Base-by-base conservation (phyloP, 2,888 invertebrate genomes). In the Rhamphomyia laevipes region DNA sequence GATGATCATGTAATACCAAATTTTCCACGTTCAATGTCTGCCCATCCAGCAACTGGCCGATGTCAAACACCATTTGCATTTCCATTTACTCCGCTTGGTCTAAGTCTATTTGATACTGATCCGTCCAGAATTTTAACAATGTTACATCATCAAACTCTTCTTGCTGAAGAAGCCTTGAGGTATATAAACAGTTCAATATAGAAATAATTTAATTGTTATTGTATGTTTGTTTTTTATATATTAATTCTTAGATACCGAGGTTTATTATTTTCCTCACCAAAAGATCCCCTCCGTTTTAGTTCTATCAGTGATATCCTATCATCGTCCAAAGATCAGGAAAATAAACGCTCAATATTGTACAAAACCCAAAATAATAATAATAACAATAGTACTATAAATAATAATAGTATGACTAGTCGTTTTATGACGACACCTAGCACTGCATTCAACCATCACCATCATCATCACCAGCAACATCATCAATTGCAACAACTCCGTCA, bases 31-130 rank as follows among this genome's bases (percentile, higher is more conserved):
- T 56, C 58, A 41, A 55, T 56, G 40, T 46, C 55, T 30, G 43
- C 54, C 16, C 57, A 57, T 55, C 53, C 57, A 45, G 37, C 62
- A 52, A 50, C 58, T 46, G 60, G 58, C 48, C 62, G 67, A 46
- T 69, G 68, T 51, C 75, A 77, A 41, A 75, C 77, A 17, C 78
- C 78, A 27, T 77, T 77, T 61, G 73, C 75, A 49, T 73, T 77
- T 55, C 75, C 75, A 10, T 77, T 77, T 58, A 72, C 76, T 30
- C 72, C 76, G 13, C 62, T 70, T 53, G 68, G 69, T 47, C 58
- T 68, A 54, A 67, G 68, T 61, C 62, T 70, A 49, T 70, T 71
- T 55, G 72, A 72, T 59, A 66, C 69, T 52, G 71, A 71, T 67
- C 73, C 76, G 59, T 75, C 76, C 60, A 71, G 77, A 57, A 70